These are phyloP conservation scores for Thymelicus sylvestris DNA, from an alignment of 2,888 invertebrate genomes.

Conservation along the genomic window DNA sequence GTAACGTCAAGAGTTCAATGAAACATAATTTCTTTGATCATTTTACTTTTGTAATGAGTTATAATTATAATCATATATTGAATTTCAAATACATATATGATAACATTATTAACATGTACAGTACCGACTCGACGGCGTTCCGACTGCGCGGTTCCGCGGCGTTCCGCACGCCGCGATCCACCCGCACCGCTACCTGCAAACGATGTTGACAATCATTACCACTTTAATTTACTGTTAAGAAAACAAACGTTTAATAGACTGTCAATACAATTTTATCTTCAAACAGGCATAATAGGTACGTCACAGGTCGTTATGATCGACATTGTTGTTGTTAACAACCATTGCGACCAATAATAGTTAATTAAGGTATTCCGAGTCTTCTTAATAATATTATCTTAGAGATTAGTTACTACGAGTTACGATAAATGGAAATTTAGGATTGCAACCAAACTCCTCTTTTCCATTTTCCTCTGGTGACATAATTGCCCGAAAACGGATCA, in stretches of 20 bases:
- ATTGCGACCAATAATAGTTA: too few species aligned
- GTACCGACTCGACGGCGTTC: conserved; percentile 66
- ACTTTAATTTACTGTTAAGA: not conserved
- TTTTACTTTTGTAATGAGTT: too few species aligned
- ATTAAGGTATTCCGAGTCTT: not conserved
- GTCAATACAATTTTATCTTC: not conserved
- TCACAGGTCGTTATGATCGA: not conserved
- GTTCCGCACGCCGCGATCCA: conserved; percentile 66
- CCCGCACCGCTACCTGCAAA: conserved; percentile 63
- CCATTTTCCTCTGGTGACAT: too few species aligned
- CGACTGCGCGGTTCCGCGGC: conserved; percentile 56
- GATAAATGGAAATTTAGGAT: not conserved
- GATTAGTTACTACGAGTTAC: not conserved
- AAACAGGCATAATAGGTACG: not conserved
- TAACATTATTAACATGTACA: not conserved
- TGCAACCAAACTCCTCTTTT: not conserved
- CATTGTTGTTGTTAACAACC: not conserved
- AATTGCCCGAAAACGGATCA: too few species aligned
- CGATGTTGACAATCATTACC: conserved; percentile 1
- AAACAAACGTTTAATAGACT: not conserved
- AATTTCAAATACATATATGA: too few species aligned
- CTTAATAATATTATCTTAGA: not conserved
- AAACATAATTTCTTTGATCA: too few species aligned
- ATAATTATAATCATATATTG: too few species aligned
- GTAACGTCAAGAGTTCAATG: too few species aligned